Conservation (phyloP, 2,888 invertebrate genomes). For the Stenoptilia bipunctidactyla region DNA sequence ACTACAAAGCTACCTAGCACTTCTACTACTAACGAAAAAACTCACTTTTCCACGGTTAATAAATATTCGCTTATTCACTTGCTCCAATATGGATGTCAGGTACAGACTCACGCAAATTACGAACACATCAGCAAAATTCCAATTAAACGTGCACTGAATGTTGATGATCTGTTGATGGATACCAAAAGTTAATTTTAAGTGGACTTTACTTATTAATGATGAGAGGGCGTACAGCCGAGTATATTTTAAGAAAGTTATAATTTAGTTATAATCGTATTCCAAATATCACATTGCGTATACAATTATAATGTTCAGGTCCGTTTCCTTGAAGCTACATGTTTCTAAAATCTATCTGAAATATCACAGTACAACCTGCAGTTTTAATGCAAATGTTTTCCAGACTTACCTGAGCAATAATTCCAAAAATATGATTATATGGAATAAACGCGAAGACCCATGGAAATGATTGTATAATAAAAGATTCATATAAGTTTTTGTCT, state of each 20-base stretch:
- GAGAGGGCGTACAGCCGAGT: too few relatives aligned
- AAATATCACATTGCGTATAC: too few relatives aligned
- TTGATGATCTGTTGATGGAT: slow-evolving; percentile 62
- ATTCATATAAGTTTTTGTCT: slow-evolving; percentile 22
- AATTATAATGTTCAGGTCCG: too few relatives aligned
- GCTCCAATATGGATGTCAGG: slow-evolving; percentile 72
- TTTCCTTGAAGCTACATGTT: too few relatives aligned
- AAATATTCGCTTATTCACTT: slow-evolving; percentile 58
- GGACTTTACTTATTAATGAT: not conserved
- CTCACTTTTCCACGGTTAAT: slow-evolving; percentile 34
- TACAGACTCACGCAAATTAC: slow-evolving; percentile 77
- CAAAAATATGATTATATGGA: slow-evolving; percentile 24
- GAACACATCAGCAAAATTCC: slow-evolving; percentile 79
- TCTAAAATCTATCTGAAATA: too few relatives aligned
- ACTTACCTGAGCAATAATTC: slow-evolving; percentile 21
- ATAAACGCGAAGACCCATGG: slow-evolving; percentile 28
- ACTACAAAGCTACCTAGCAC: too few relatives aligned
- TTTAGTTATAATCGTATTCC: too few relatives aligned
- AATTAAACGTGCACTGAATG: slow-evolving; percentile 74
- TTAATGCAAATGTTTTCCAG: too few relatives aligned
- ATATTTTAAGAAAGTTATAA: too few relatives aligned
- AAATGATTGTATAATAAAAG: slow-evolving; percentile 23
- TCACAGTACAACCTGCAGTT: too few relatives aligned
- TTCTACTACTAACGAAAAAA: not conserved
- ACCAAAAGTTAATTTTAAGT: slow-evolving; percentile 12